phyloP scores from a whole-genome alignment of 92 coral and sea anemone genomes.

The Hydrozoanthus gracilis region DNA sequence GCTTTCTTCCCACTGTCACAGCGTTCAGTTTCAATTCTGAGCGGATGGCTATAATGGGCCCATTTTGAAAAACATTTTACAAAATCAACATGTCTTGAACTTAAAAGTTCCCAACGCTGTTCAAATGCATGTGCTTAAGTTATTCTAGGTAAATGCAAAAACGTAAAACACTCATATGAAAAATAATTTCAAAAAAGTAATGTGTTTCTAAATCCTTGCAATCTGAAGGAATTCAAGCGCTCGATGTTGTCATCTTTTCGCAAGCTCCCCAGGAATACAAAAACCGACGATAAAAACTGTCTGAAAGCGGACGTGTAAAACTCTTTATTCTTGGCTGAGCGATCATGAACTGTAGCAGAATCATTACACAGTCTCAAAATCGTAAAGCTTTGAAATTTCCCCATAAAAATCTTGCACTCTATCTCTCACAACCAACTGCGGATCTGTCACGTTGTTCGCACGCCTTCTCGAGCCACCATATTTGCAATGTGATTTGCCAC shows the following conservation, averaged over 20 bases:
- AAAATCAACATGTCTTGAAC: not conserved
- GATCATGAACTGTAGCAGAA: not conserved
- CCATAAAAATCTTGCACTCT: slow-evolving; percentile 5
- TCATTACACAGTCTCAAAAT: slow-evolving; percentile 8
- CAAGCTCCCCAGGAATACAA: slow-evolving; percentile 69
- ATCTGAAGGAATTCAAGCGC: slow-evolving; percentile 87
- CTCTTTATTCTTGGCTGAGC: not conserved
- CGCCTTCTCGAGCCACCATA: slow-evolving; percentile 79
- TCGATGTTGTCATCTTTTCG: slow-evolving; percentile 71
- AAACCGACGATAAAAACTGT: slow-evolving; percentile 81
- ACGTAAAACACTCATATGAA: slow-evolving; percentile 21
- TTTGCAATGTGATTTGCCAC: slow-evolving; percentile 49
- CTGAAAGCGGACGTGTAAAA: slow-evolving; percentile 52
- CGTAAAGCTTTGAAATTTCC: slow-evolving; percentile 7
- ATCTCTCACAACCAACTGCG: slow-evolving; percentile 37
- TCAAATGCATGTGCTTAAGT: not conserved
- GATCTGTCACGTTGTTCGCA: slow-evolving; percentile 86
- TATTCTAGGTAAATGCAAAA: slow-evolving; percentile 15
- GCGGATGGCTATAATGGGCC: slow-evolving; percentile 55
- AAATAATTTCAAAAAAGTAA: not conserved
- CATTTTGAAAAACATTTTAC: slow-evolving; percentile 53
- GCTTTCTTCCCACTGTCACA: slow-evolving; percentile 74
- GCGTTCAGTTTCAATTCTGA: slow-evolving; percentile 92
- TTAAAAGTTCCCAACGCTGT: not conserved
- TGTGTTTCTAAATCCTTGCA: slow-evolving; percentile 21